A percentile compares a stretch with the other conserved stretches of the same genome.
Evolutionary conservation across 2,797 vertebrate genomes (phyloP).

Genomic region (Manis javanica): DNA sequence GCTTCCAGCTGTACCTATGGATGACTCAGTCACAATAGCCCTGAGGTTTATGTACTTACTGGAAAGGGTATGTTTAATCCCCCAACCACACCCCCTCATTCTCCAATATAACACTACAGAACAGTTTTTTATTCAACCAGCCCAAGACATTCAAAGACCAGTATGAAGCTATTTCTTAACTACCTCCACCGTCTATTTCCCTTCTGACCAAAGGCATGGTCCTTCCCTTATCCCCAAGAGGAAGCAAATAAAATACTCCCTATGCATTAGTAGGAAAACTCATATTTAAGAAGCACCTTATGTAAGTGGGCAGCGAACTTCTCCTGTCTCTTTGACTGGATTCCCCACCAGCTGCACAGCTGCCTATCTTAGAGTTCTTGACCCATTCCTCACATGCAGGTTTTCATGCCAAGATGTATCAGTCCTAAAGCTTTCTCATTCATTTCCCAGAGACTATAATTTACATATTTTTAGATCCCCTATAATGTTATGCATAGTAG

Average conservation of each 20-base stretch:
- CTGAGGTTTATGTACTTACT: neutral
- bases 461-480: neutral
- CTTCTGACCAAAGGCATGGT: neutral
- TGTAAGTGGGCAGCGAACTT: neutral
- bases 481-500: neutral
- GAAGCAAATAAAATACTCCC: neutral
- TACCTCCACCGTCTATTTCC: neutral
- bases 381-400: neutral
- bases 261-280: neutral
- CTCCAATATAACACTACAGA: neutral
- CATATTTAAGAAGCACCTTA: neutral
- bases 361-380: neutral
- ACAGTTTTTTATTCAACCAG: neutral
- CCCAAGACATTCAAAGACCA: slow-evolving; percentile 10
- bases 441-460: neutral
- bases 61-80: neutral
- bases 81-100: rapidly evolving
- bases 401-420: neutral
- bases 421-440: neutral
- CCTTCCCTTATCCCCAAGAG: neutral
- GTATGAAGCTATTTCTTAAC: slow-evolving; percentile 29
- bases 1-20: neutral
- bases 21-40: neutral
- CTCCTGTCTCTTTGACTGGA: neutral
- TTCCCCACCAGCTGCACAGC: neutral